Percentiles rank a stretch among this genome's conserved stretches.
phyloP scores from a whole-genome alignment of 2,888 invertebrate genomes.

The Drosophila robusta region DNA sequence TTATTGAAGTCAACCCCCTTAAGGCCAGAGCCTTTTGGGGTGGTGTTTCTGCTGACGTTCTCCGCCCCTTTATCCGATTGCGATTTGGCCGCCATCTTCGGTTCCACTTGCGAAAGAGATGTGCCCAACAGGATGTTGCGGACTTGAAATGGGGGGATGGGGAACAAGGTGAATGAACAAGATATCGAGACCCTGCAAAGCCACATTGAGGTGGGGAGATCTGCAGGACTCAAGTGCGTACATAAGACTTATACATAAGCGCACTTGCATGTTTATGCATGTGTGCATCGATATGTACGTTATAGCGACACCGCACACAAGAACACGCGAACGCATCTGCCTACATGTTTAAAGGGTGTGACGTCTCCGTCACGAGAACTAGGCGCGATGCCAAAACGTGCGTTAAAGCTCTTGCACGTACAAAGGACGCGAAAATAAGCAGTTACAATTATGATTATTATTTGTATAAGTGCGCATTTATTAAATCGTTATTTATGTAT shows the following conservation, averaged over 20 bases:
- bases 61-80: background rate
- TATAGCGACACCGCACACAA: background rate
- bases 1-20: slow-evolving; percentile 36
- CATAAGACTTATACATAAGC: slow-evolving; percentile 30
- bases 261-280: slow-evolving; percentile 5
- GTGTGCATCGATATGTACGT: slow-evolving; percentile 5
- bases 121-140: slow-evolving; percentile 60
- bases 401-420: slow-evolving; percentile 26
- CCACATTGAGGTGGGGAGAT: slow-evolving; percentile 20
- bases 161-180: slow-evolving; percentile 75
- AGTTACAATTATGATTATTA: background rate
- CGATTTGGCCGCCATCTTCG: slow-evolving; percentile 26
- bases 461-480: too few relatives aligned
- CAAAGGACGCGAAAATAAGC: slow-evolving; percentile 48
- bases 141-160: slow-evolving; percentile 18
- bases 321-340: slow-evolving; percentile 2
- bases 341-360: background rate
- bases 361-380: too few relatives aligned
- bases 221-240: slow-evolving; percentile 35
- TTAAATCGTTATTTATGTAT: too few relatives aligned
- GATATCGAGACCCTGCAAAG: slow-evolving; percentile 65
- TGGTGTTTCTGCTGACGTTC: slow-evolving; percentile 16
- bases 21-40: slow-evolving; percentile 11
- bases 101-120: slow-evolving; percentile 57
- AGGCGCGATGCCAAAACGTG: too few relatives aligned